Evolutionary conservation across 2,888 invertebrate genomes (phyloP).

Genomic region (Noctua pronuba): DNA sequence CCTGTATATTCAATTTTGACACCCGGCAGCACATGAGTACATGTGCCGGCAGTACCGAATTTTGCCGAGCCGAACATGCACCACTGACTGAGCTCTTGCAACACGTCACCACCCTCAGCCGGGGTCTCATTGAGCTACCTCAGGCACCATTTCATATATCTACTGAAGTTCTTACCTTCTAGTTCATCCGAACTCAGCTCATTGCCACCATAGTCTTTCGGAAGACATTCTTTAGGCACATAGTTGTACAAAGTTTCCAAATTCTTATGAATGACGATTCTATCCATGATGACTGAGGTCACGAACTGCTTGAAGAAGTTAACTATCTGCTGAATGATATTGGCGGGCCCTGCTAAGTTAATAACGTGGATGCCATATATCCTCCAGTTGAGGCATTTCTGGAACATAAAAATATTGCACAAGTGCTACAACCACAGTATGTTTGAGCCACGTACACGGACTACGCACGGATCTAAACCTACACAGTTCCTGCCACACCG

Average conservation of each 20-base stretch:
- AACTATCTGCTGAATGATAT: background rate
- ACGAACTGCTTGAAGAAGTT: constrained; percentile 40
- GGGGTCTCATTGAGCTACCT: background rate
- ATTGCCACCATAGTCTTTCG: constrained; percentile 44
- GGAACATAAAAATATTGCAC: constrained; percentile 10
- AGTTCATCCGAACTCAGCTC: constrained; percentile 14
- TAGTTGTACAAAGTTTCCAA: constrained; percentile 30
- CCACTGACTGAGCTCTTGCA: background rate
- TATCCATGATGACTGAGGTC: constrained; percentile 20
- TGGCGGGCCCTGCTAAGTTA: background rate
- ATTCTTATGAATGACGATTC: constrained; percentile 30
- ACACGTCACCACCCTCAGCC: background rate
- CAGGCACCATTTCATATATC: background rate
- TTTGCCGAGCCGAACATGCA: background rate
- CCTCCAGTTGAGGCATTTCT: constrained; percentile 45
- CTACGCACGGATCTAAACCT: background rate
- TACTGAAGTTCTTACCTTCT: constrained; percentile 22
- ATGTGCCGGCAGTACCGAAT: background rate
- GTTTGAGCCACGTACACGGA: background rate
- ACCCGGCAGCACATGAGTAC: too few relatives aligned
- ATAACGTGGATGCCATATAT: constrained; percentile 37
- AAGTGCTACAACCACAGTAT: background rate
- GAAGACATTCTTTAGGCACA: constrained; percentile 38
- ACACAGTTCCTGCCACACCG: background rate
- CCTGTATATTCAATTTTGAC: background rate